These are phyloP conservation scores for Plestiodon gilberti DNA, from an alignment of 2,113 vertebrate species.

Conservation along the genomic window DNA sequence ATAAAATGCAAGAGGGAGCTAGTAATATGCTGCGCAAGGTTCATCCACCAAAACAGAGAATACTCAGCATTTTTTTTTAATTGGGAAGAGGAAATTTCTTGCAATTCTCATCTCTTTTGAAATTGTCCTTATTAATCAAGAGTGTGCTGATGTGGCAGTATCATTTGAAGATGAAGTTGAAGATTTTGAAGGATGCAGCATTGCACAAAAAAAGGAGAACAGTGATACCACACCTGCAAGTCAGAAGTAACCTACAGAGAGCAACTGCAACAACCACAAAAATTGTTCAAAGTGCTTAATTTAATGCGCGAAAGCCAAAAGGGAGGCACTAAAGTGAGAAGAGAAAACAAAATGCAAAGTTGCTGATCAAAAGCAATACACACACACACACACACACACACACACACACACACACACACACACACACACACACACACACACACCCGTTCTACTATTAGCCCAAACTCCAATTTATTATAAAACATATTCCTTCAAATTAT, in stretches of 20 bases:
- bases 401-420: no score
- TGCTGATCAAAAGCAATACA: no score
- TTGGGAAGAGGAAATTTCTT: slow-evolving; percentile 4
- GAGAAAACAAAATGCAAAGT: background rate
- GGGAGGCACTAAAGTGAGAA: background rate
- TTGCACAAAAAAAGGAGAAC: slow-evolving; percentile 21
- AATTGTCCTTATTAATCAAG: slow-evolving; percentile 15
- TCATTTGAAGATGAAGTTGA: slow-evolving; percentile 16
- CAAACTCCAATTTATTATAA: background rate
- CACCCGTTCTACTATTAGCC: background rate
- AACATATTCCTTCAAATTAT: background rate
- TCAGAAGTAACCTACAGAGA: slow-evolving; percentile 41
- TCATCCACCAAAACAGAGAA: background rate
- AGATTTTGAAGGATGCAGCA: slow-evolving; percentile 51
- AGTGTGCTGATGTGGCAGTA: background rate
- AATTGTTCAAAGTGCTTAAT: slow-evolving; percentile 4
- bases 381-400: no score
- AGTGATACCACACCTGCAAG: slow-evolving; percentile 49
- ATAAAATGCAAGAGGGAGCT: background rate
- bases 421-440: no score
- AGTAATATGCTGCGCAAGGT: background rate
- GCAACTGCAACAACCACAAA: background rate
- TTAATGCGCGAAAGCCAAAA: background rate
- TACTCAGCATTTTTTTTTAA: background rate
- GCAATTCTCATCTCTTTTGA: background rate